These are phyloP conservation scores for Oreotrochilus melanogaster DNA, from an alignment of 2,113 vertebrate genomes.

Conservation along the genomic window DNA sequence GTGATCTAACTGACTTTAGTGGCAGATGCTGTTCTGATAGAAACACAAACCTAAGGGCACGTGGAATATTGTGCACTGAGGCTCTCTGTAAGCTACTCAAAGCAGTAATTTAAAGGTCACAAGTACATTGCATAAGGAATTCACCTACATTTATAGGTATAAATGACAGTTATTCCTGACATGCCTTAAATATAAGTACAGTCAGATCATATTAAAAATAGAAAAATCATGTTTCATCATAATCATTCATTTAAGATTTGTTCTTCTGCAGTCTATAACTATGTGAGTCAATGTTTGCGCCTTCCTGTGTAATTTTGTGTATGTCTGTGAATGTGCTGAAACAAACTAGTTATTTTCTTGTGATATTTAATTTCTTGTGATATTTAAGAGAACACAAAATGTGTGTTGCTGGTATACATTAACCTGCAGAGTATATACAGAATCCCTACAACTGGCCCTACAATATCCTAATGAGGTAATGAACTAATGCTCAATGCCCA, in stretches of 20 bases:
- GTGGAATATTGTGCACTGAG: background rate
- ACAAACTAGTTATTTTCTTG: background rate
- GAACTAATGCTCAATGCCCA: background rate
- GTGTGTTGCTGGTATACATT: background rate
- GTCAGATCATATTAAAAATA: background rate
- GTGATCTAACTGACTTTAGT: background rate
- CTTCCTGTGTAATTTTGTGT: background rate
- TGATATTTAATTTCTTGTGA: background rate
- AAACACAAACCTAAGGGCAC: background rate
- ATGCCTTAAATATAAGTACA: background rate
- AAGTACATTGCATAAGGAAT: background rate
- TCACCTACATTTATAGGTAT: background rate
- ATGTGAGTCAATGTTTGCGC: background rate
- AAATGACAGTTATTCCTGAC: background rate
- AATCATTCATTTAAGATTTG: background rate
- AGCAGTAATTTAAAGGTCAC: constrained; percentile 26
- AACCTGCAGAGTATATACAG: background rate
- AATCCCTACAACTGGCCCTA: background rate
- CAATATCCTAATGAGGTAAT: too few species aligned
- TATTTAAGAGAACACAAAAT: background rate
- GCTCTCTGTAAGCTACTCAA: background rate
- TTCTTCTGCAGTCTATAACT: background rate
- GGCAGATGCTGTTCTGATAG: background rate
- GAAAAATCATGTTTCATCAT: background rate
- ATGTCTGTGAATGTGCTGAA: background rate